Evolutionary conservation across 92 coral and sea anemone genomes (phyloP).

Genomic region (Porites divaricata): DNA sequence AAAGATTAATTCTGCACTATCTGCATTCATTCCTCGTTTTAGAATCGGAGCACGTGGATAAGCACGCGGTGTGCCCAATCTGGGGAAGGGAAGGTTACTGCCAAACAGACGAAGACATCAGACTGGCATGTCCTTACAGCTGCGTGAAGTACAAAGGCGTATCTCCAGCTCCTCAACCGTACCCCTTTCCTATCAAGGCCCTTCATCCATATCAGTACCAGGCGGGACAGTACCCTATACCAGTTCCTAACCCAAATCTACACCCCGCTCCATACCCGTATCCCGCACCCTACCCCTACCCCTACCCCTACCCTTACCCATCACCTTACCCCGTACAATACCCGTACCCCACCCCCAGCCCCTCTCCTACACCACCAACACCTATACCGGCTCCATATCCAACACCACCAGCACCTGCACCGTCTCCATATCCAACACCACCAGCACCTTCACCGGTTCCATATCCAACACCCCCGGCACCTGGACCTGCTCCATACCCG

Average conservation of each 20-base stretch:
- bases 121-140: constrained; percentile 49
- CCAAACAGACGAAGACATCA: constrained; percentile 10
- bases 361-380: constrained; percentile 27
- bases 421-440: constrained; percentile 14
- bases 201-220: constrained; percentile 58
- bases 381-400: constrained; percentile 32
- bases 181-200: constrained; percentile 55
- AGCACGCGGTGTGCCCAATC: constrained; percentile 54
- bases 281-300: constrained; percentile 27
- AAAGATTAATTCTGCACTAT: not conserved
- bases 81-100: constrained; percentile 65
- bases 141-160: constrained; percentile 28
- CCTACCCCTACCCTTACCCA: constrained; percentile 7
- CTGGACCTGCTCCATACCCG: constrained; percentile 12
- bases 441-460: constrained; percentile 17
- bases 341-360: constrained; percentile 25
- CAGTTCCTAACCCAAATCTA: constrained; percentile 14
- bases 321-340: constrained; percentile 9
- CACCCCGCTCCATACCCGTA: constrained; percentile 18
- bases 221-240: constrained; percentile 37
- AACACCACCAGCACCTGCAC: constrained; percentile 27
- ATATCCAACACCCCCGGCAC: not conserved
- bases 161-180: constrained; percentile 29
- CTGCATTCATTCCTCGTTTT: not conserved
- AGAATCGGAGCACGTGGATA: constrained; percentile 37